A percentile compares a stretch with the other conserved stretches of the same genome.
Conservation (phyloP, 2,888 invertebrate species). For the Leptodirus hochenwartii region DNA sequence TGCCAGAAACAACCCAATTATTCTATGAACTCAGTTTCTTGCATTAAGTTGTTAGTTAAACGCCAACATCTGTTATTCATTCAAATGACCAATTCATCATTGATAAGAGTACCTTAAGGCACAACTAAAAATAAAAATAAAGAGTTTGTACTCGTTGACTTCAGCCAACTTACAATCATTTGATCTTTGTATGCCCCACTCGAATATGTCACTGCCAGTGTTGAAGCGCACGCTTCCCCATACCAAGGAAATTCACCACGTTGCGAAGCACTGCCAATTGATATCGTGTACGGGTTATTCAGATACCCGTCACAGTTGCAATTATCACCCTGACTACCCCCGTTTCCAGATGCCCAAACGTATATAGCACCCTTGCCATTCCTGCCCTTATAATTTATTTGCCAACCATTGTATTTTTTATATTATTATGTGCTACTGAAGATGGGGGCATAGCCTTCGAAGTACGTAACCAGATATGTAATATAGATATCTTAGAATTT, state of each 20-base stretch:
- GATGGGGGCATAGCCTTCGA: no score
- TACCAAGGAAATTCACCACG: constrained; percentile 76
- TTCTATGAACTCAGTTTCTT: no score
- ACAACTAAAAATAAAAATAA: no score
- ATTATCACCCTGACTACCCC: constrained; percentile 65
- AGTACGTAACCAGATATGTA: no score
- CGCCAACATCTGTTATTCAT: no score
- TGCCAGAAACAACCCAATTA: no score
- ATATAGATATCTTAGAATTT: no score
- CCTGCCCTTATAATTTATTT: constrained; percentile 50
- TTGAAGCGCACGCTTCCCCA: constrained; percentile 77
- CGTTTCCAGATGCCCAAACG: constrained; percentile 89
- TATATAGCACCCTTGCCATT: constrained; percentile 69
- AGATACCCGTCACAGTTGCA: constrained; percentile 87
- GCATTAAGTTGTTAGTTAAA: no score
- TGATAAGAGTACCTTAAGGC: no score
- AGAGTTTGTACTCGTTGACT: no score
- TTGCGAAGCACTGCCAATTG: constrained; percentile 74
- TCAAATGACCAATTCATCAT: no score
- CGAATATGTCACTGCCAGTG: constrained; percentile 75
- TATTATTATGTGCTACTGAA: no score
- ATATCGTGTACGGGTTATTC: constrained; percentile 69
- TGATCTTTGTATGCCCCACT: constrained; percentile 70
- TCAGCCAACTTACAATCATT: constrained; percentile 78
- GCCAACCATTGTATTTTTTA: constrained; percentile 13